A percentile compares a stretch with the other conserved stretches of the same genome.
Conservation (phyloP, 1,140 invertebrate genomes). For the Zaprionus tsacasi region DNA sequence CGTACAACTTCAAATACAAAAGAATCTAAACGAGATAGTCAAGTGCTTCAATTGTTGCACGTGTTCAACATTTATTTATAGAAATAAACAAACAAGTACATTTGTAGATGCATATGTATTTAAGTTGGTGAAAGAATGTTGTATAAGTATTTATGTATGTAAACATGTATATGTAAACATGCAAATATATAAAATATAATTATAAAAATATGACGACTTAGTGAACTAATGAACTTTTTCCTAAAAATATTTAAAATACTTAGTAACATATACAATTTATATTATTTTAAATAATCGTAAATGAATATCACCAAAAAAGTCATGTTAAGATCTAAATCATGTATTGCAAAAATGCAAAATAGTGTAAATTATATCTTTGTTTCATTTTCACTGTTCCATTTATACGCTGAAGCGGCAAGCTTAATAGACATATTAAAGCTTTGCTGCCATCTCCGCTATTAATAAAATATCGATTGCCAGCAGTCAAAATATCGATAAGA, state of each 20-base stretch:
- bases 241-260: too few species aligned
- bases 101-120: not conserved
- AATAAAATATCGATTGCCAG: not conserved
- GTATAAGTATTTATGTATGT: not conserved
- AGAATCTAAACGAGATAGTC: slow-evolving; percentile 2
- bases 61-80: slow-evolving; percentile 3
- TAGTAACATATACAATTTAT: too few species aligned
- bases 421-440: not conserved
- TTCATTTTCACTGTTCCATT: not conserved
- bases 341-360: not conserved
- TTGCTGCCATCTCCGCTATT: not conserved
- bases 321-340: too few species aligned
- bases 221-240: too few species aligned
- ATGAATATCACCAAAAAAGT: too few species aligned
- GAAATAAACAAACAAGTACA: slow-evolving; percentile 9
- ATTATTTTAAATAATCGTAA: too few species aligned
- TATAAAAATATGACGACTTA: too few species aligned
- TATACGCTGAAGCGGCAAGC: not conserved
- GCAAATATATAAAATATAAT: not conserved
- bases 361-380: not conserved
- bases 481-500: not conserved
- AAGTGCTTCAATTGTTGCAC: slow-evolving; percentile 6
- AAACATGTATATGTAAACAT: not conserved
- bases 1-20: not conserved
- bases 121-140: not conserved